phyloP scores from a whole-genome alignment of 2,113 vertebrate genomes.

The Leptocoma aspasia region DNA sequence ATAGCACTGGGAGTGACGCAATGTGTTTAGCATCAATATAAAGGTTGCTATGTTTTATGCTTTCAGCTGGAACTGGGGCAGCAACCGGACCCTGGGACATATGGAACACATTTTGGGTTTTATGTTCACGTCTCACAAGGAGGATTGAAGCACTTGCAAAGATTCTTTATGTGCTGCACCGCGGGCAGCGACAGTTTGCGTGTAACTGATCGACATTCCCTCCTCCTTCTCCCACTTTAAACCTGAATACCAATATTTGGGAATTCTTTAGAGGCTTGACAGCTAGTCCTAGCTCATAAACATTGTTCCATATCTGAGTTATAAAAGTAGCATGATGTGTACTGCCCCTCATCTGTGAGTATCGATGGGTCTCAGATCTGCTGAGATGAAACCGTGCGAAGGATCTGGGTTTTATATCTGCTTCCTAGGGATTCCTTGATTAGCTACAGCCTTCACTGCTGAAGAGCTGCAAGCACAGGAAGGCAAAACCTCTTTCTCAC shows the following conservation, averaged over 20 bases:
- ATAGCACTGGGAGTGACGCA: conserved; percentile 67
- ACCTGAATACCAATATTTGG: conserved; percentile 42
- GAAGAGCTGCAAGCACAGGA: background rate
- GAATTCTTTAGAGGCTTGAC: conserved; percentile 62
- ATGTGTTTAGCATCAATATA: conserved; percentile 80
- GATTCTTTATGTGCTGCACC: conserved; percentile 44
- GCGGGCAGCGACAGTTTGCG: background rate
- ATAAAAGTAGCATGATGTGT: conserved; percentile 58
- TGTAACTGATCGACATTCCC: background rate
- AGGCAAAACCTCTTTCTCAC: conserved; percentile 14
- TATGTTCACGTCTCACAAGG: conserved; percentile 69
- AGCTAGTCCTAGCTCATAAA: conserved; percentile 63
- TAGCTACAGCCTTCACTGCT: conserved; percentile 24
- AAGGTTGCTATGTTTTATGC: conserved; percentile 77
- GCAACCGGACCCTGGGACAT: conserved; percentile 71
- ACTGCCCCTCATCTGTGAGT: conserved; percentile 28
- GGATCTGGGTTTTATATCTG: conserved; percentile 62
- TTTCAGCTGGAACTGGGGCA: conserved; percentile 71
- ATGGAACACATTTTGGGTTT: conserved; percentile 73
- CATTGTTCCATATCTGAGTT: conserved; percentile 57
- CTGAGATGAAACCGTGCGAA: conserved; percentile 41
- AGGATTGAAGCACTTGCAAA: conserved; percentile 70
- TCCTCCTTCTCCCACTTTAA: background rate
- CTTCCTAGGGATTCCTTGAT: conserved; percentile 29
- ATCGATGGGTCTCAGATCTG: conserved; percentile 24